Percentiles rank a stretch among this genome's conserved stretches.
Conservation (phyloP, 2,888 invertebrate genomes). For the Stenoptilia bipunctidactyla region DNA sequence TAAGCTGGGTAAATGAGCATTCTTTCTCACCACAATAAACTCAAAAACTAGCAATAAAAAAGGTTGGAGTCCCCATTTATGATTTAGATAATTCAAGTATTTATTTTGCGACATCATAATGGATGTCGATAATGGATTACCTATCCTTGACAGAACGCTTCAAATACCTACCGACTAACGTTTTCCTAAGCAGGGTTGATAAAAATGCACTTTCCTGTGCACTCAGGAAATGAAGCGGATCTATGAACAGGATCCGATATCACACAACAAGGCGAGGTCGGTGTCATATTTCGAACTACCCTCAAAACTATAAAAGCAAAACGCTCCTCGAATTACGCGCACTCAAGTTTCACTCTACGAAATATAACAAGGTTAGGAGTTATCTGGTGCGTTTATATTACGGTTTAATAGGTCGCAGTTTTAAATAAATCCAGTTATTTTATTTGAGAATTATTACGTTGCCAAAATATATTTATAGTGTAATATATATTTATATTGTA, state of each 20-base stretch:
- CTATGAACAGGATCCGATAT: constrained; percentile 3
- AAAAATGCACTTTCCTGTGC: constrained; percentile 42
- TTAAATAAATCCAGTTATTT: no score
- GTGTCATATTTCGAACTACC: constrained; percentile 53
- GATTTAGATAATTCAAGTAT: no score
- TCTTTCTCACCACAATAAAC: neutral
- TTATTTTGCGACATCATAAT: no score
- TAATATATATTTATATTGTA: no score
- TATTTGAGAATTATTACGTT: no score
- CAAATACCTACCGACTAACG: no score
- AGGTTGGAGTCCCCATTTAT: neutral
- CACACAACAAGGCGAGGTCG: constrained; percentile 36
- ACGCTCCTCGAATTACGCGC: constrained; percentile 43
- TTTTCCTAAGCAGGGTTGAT: constrained; percentile 22
- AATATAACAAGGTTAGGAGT: no score
- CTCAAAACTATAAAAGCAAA: constrained; percentile 53
- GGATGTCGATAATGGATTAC: no score
- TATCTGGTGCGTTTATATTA: no score
- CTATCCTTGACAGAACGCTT: no score
- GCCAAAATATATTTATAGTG: no score
- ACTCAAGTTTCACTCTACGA: constrained; percentile 29
- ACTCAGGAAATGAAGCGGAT: constrained; percentile 61
- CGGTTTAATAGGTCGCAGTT: no score
- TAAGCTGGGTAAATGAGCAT: neutral
- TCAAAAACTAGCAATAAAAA: neutral